Evolutionary conservation across 2,888 invertebrate species (phyloP), one percentile per base, ranked within the genome.

Genomic region (Notodonta ziczac): DNA sequence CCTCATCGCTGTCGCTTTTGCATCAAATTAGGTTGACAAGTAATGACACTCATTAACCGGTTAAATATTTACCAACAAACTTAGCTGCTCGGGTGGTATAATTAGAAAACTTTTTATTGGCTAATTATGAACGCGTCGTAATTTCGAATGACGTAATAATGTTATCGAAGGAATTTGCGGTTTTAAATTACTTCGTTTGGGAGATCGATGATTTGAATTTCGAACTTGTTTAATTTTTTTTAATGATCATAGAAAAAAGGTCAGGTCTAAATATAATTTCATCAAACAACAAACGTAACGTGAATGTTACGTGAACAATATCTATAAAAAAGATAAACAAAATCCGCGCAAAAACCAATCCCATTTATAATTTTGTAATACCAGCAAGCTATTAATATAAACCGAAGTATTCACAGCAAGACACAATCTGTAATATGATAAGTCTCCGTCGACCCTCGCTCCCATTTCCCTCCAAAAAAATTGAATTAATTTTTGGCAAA

Each of bases 341-440:
- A 57, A 61, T 72, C 68, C 66, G 67, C 66, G 61, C 66, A 61
- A 69, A 24, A 75, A 77, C 73, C 72, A 70, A 71, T 73, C 69
- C 72, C 70, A 82, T 82, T 82, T 78, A 78, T 81, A 87, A 87
- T 87, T 87, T 77, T 66, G 76, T 77, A 82, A 87, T 82, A 86
- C 85, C 83, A 82, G 84, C 80, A 62, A 74, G 84, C 86, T 87
- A 88, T 91, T 90, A 90, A 88, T 88, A 86, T 77, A 80, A 84
- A 79, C 79, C 81, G 82, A 83, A 80, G 81, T 75, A 71, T 70
- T 70, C 65, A 68, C 66, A 77, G 81, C 76, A 86, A 88, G 85
- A 83, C 83, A 86, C 83, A 89, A 88, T 88, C 87, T 77, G 89
- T 91, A 90, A 91, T 89, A 85, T 88, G 89, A 91, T 91, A 91